Conservation (phyloP, 1,140 invertebrate species). For the Diabrotica virgifera region DNA sequence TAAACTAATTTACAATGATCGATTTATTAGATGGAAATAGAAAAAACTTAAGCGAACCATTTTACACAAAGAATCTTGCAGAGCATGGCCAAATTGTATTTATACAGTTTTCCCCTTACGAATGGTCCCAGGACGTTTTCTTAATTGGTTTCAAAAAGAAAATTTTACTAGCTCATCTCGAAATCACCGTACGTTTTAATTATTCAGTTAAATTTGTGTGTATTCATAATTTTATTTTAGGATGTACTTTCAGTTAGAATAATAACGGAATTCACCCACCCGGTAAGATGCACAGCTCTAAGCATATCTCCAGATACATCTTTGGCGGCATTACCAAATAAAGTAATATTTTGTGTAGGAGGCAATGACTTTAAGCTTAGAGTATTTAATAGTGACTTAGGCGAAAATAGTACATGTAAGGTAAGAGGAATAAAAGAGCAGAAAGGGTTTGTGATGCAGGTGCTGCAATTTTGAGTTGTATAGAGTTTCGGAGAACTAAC, state of each 20-base stretch:
- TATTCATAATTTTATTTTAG: slow-evolving; percentile 31
- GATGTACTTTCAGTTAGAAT: slow-evolving; percentile 36
- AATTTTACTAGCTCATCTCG: slow-evolving; percentile 38
- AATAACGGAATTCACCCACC: slow-evolving; percentile 51
- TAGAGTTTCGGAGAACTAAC: too few relatives aligned
- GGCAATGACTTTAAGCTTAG: slow-evolving; percentile 57
- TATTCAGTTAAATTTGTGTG: slow-evolving; percentile 8
- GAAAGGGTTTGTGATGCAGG: too few relatives aligned
- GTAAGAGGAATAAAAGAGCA: slow-evolving; percentile 38
- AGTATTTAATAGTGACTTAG: slow-evolving; percentile 58
- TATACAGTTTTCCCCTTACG: slow-evolving; percentile 43
- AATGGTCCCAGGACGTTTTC: slow-evolving; percentile 45
- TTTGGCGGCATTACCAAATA: slow-evolving; percentile 57
- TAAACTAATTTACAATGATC: neutral
- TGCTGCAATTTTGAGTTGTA: too few relatives aligned
- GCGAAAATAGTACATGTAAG: slow-evolving; percentile 49
- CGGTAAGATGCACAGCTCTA: slow-evolving; percentile 53
- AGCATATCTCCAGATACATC: slow-evolving; percentile 64
- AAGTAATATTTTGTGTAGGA: slow-evolving; percentile 57
- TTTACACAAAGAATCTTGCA: slow-evolving; percentile 33
- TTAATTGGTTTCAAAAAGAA: slow-evolving; percentile 42
- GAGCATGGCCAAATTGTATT: slow-evolving; percentile 40
- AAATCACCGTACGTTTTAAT: slow-evolving; percentile 28
- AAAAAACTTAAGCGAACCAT: slow-evolving; percentile 25
- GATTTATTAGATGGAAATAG: slow-evolving; percentile 21